Evolutionary conservation across 2,113 vertebrate species (phyloP).

Genomic region (Mesoclemmys tuberculata): DNA sequence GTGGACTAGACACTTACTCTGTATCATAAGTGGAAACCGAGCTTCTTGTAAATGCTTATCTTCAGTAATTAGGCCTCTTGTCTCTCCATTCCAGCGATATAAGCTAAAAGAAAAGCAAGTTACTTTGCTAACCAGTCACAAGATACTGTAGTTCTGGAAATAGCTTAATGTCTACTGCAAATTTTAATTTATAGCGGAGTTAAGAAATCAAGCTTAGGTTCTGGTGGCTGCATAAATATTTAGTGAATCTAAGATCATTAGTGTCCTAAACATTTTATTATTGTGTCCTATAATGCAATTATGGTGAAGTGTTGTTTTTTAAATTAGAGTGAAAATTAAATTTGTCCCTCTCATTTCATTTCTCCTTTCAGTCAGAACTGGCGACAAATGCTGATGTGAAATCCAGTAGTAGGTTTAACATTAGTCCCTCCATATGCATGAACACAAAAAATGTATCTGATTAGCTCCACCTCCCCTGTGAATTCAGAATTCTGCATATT

Average conservation of each 20-base stretch:
- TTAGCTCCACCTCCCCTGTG: not conserved
- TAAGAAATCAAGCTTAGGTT: not conserved
- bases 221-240: not conserved
- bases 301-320: not conserved
- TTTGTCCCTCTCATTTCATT: not conserved
- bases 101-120: too few relatives aligned
- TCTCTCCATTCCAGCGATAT: too few relatives aligned
- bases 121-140: not conserved
- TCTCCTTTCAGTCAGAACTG: too few relatives aligned
- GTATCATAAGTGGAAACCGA: not conserved
- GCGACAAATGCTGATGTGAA: too few relatives aligned
- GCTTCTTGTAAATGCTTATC: not conserved
- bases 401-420: too few relatives aligned
- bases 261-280: not conserved
- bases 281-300: not conserved
- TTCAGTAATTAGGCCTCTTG: not conserved
- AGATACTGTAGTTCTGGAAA: not conserved
- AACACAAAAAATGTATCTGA: too few relatives aligned
- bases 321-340: not conserved
- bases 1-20: not conserved
- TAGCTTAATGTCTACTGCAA: not conserved
- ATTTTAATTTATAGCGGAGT: not conserved
- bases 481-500: not conserved
- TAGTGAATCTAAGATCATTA: not conserved
- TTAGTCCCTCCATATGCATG: too few relatives aligned